These are phyloP conservation scores for Diploptera punctata DNA, from an alignment of 2,888 invertebrate species.

Conservation along the genomic window DNA sequence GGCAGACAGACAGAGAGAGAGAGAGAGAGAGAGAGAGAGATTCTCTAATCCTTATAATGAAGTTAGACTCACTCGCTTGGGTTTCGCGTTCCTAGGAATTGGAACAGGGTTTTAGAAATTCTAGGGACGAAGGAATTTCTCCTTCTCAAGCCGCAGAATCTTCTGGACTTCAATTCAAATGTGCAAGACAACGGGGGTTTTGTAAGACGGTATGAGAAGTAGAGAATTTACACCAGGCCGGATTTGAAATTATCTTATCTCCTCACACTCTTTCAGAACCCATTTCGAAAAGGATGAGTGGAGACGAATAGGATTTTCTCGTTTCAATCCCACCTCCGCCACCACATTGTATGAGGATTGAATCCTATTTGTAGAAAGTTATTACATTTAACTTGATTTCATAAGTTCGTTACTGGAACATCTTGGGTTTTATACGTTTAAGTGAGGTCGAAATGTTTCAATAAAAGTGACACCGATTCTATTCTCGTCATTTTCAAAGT, in stretches of 20 bases:
- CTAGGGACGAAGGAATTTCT: not conserved
- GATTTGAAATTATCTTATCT: not conserved
- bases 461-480: no score
- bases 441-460: no score
- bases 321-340: not conserved
- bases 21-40: no score
- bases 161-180: conserved; percentile 10
- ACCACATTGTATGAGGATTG: no score
- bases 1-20: no score
- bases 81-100: conserved; percentile 14
- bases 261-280: not conserved
- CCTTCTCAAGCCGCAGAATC: conserved; percentile 18
- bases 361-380: not conserved
- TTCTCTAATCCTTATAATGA: conserved; percentile 24
- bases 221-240: no score
- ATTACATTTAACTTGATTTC: not conserved
- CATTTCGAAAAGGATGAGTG: not conserved
- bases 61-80: conserved; percentile 30
- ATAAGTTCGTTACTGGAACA: not conserved
- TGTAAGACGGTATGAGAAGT: no score
- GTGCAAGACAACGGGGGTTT: conserved; percentile 15
- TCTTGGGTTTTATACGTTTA: no score
- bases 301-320: not conserved
- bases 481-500: no score
- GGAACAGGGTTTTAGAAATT: conserved; percentile 26